Evolutionary conservation across 2,888 invertebrate species (phyloP).

Genomic region (Dioctria rufipes): DNA sequence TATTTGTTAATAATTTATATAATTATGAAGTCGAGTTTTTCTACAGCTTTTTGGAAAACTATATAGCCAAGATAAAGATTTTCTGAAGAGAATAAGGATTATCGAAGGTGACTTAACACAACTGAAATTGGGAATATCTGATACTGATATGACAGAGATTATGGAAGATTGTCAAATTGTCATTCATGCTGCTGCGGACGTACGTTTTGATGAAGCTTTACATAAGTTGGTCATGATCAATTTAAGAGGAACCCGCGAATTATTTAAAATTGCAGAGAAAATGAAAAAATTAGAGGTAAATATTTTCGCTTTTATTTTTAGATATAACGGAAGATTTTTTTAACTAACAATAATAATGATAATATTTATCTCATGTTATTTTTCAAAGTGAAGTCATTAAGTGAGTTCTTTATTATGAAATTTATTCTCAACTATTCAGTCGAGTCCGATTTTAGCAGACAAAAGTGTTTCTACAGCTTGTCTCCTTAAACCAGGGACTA

Average conservation of each 20-base stretch:
- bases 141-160: conserved; percentile 58
- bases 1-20: not conserved
- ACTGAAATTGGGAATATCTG: conserved; percentile 60
- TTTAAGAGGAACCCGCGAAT: conserved; percentile 62
- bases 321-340: no score
- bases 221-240: conserved; percentile 60
- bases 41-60: conserved; percentile 6
- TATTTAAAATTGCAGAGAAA: conserved; percentile 46
- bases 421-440: no score
- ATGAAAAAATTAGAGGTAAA: conserved; percentile 61
- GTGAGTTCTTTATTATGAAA: no score
- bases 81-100: conserved; percentile 59
- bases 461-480: no score
- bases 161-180: conserved; percentile 62
- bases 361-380: no score
- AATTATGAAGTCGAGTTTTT: not conserved
- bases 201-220: conserved; percentile 62
- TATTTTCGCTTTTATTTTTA: not conserved
- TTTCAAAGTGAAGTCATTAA: no score
- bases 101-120: conserved; percentile 62
- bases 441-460: no score
- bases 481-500: no score
- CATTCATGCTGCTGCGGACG: conserved; percentile 63
- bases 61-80: not conserved
- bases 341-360: not conserved